Conservation (phyloP, 2,888 invertebrate species). For the Sinohyriopsis cumingii region DNA sequence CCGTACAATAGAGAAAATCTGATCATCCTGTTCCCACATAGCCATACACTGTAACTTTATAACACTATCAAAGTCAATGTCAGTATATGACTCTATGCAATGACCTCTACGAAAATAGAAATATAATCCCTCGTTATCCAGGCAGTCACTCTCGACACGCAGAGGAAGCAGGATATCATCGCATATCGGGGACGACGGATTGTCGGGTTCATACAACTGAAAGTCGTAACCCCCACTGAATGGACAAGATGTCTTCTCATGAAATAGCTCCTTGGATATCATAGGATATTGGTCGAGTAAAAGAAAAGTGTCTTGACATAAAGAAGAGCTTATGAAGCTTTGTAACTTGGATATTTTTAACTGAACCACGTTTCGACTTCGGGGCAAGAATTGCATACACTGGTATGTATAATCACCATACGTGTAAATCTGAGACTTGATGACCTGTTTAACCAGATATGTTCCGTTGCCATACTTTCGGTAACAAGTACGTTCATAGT, state of each 20-base stretch:
- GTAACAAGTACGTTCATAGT: conserved; percentile 18
- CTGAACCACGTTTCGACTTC: conserved; percentile 33
- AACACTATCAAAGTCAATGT: conserved; percentile 14
- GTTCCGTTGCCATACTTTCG: conserved; percentile 19
- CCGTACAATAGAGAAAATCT: conserved; percentile 33
- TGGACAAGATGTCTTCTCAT: conserved; percentile 21
- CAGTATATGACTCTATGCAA: conserved; percentile 24
- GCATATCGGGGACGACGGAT: conserved; percentile 21
- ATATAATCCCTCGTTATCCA: conserved; percentile 28
- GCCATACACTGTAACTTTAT: conserved; percentile 28
- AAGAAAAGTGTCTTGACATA: conserved; percentile 29
- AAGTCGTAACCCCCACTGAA: conserved; percentile 33
- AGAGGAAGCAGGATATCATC: conserved; percentile 37
- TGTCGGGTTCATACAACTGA: conserved; percentile 24
- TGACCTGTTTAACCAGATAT: conserved; percentile 24
- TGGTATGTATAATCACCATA: conserved; percentile 11
- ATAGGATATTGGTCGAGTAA: conserved; percentile 30
- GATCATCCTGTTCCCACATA: conserved; percentile 24
- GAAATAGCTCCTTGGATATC: conserved; percentile 28
- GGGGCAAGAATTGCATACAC: conserved; percentile 29
- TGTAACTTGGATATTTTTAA: conserved; percentile 22
- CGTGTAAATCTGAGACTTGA: conserved; percentile 1
- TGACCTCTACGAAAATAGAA: conserved; percentile 32
- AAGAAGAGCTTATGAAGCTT: conserved; percentile 8
- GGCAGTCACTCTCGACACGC: conserved; percentile 37